phyloP scores from a whole-genome alignment of 2,888 invertebrate species.

The Chorisops tibialis region DNA sequence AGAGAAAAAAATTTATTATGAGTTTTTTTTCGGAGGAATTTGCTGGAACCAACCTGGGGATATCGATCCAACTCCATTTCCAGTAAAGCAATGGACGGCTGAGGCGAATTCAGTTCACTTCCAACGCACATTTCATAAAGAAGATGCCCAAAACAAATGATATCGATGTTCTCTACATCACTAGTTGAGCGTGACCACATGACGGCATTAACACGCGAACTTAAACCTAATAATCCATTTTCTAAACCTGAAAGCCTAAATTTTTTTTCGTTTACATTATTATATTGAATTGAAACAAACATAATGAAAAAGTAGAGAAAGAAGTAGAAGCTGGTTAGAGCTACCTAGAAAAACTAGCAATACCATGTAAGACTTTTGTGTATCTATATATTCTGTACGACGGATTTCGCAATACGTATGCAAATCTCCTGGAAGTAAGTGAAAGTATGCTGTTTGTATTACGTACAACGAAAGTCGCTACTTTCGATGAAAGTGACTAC shows the following conservation, averaged over 20 bases:
- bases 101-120: slow-evolving; percentile 71
- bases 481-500: too few species aligned
- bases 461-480: too few species aligned
- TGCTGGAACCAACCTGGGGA: slow-evolving; percentile 61
- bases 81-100: slow-evolving; percentile 70
- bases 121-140: slow-evolving; percentile 91
- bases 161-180: slow-evolving; percentile 59
- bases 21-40: not conserved
- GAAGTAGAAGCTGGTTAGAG: too few species aligned
- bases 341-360: too few species aligned
- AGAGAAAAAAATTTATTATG: slow-evolving; percentile 29
- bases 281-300: too few species aligned
- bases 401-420: too few species aligned
- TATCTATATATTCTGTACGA: too few species aligned
- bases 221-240: slow-evolving; percentile 76
- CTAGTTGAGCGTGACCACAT: slow-evolving; percentile 53
- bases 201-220: slow-evolving; percentile 57
- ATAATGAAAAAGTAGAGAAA: too few species aligned
- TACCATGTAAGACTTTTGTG: too few species aligned
- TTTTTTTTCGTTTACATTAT: too few species aligned
- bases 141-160: slow-evolving; percentile 75
- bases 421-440: too few species aligned
- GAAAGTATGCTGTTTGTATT: too few species aligned
- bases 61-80: slow-evolving; percentile 65
- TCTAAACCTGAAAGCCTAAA: slow-evolving; percentile 84